Evolutionary conservation across 2,797 vertebrate genomes (phyloP).

Genomic region (Diglossa cyanea): DNA sequence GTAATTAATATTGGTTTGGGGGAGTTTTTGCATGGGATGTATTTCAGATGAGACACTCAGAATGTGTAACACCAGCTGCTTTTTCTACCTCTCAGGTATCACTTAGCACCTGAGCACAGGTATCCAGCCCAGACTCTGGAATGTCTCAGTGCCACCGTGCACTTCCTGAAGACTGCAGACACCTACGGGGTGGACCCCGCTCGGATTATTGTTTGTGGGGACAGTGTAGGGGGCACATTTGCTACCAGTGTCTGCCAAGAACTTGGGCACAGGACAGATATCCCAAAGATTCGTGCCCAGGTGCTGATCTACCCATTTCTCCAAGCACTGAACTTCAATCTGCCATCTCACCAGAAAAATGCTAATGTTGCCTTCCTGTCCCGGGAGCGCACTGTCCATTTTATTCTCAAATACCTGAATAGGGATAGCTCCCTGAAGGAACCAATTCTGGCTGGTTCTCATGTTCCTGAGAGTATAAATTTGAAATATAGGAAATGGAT

Average conservation of each 20-base stretch:
- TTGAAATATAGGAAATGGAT: slow-evolving; percentile 16
- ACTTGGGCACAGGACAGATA: neutral
- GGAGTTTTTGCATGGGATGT: neutral
- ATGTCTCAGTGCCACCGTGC: neutral
- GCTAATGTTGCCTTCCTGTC: neutral
- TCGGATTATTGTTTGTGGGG: neutral
- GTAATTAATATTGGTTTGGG: neutral
- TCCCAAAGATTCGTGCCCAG: slow-evolving; percentile 24
- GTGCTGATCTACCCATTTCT: slow-evolving; percentile 14
- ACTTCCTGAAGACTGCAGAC: neutral
- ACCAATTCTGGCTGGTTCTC: slow-evolving; percentile 1
- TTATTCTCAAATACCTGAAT: neutral
- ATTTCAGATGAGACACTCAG: neutral
- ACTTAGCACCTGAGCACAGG: neutral
- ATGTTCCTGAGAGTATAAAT: neutral
- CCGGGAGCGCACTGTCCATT: neutral
- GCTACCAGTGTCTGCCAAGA: neutral
- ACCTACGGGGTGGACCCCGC: neutral
- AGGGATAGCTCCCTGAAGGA: neutral
- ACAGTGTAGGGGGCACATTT: neutral
- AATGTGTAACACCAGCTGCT: neutral
- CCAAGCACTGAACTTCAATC: neutral
- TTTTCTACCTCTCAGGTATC: neutral
- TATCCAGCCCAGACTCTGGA: neutral
- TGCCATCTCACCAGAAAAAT: slow-evolving; percentile 42